These are phyloP conservation scores for Paradoxurus hermaphroditus DNA, from an alignment of 2,113 vertebrate species.

Conservation along the genomic window DNA sequence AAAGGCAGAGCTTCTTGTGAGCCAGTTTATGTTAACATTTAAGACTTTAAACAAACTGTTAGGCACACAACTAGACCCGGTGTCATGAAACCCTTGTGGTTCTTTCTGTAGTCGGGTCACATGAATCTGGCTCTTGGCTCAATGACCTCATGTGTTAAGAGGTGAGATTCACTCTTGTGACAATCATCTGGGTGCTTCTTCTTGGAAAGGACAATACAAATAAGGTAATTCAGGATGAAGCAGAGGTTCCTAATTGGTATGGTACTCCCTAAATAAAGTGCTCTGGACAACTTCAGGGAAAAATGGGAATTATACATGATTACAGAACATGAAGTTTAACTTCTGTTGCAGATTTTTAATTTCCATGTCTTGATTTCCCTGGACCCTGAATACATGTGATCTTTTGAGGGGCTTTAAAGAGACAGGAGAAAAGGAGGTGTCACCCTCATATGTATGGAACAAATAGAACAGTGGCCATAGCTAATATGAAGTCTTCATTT, in stretches of 20 bases:
- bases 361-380: background rate
- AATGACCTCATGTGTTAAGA: background rate
- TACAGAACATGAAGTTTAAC: background rate
- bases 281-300: constrained; percentile 24
- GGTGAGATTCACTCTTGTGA: background rate
- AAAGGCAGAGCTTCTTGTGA: constrained; percentile 15
- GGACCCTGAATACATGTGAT: background rate
- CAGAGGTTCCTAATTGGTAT: background rate
- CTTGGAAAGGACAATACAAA: background rate
- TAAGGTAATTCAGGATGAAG: background rate
- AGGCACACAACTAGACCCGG: background rate
- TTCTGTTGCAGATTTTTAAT: background rate
- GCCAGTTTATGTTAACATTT: background rate
- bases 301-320: background rate
- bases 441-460: background rate
- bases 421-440: background rate
- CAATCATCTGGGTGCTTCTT: constrained; percentile 24
- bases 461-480: background rate
- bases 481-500: background rate
- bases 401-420: constrained; percentile 16
- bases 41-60: background rate
- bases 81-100: background rate
- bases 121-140: background rate
- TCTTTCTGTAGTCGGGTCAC: background rate
- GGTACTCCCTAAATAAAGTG: background rate